Evolutionary conservation across 2,113 vertebrate species (phyloP), one percentile per base, ranked within the genome.

Genomic region (Turnix velox): DNA sequence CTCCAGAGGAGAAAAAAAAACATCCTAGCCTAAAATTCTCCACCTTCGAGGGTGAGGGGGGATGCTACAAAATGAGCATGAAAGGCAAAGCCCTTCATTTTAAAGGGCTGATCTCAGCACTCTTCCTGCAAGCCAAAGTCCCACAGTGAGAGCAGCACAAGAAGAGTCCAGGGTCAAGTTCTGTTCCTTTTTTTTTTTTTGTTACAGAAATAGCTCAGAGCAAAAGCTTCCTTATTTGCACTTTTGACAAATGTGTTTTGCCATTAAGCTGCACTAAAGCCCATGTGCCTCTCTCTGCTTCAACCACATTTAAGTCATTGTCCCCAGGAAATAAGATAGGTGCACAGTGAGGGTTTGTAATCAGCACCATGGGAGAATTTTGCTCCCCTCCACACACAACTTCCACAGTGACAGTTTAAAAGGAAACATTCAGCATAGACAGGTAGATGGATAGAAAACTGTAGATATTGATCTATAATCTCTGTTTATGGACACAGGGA

Each of bases 191-290:
- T 88, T 31, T 52, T 45, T 67, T 88, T 31, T 80, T 83, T 63
- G 22, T 71, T 68, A 88, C 1, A 92, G 48, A 61, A 90, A 92
- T 72, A 61, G 59, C 83, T 88, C 62, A 43, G 39, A 84, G 59
- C 1, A 1, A 92, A 92, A 37, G 45, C 4, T 90, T 30, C 52
- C 48, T 75, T 88, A 72, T 75, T 52, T 72, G 52, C 0, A 0
- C 43, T 88, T 94, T 67, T 90, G 52, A 92, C 63, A 84, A 88
- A 88, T 42, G n/a, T 37, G 67, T 55, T 95, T 95, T 92, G n/a
- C 65, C 73, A 68, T 82, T 87, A 68, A 90, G 86, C 61, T 61
- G 39, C 71, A 63, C 39, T 28, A 57, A 72, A 69, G 46, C 11
- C 23, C 4, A 0, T 4, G 35, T 65, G 40, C 33, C 82, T 68